Evolutionary conservation across 2,113 vertebrate species (phyloP), one percentile per base, ranked within the genome.

Genomic region (Opisthocomus hoazin): DNA sequence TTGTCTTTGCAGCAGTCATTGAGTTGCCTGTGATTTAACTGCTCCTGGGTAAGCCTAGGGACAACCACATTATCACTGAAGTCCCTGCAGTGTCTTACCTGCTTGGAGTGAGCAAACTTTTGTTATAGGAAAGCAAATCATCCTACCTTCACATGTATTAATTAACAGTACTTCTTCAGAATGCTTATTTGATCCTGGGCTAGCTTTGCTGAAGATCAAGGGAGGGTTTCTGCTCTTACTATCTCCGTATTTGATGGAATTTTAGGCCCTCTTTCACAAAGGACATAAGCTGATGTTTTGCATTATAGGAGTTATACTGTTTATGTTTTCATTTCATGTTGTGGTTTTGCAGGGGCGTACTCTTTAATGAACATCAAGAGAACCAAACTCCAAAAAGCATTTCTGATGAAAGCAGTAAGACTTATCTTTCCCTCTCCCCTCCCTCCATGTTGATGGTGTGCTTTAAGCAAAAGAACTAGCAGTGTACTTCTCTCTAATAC

Each of bases 31-130:
- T 18, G 56, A 37, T 77, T 91, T 87, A 81, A 66, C 70, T 78
- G 54, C 68, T 95, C 60, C 45, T 63, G 50, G 53, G 15, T 57
- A 17, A 87, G 45, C 29, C 61, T n/a, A 56, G 86, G 57, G 53
- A 12, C 6, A 15, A 4, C 27, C 1, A 0, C 5, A 2, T 45
- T 66, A n/a, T 32, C 48, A 51, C 13, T 60, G 70, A 51, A 64
- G 30, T 43, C 58, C 43, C 36, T 79, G 61, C 37, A 48, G 51
- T 3, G 5, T 82, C n/a, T 92, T 70, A 63, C 37, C 15, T 88
- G 23, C 66, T 48, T 48, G 21, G 26, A 43, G 13, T 36, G 34
- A 74, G 32, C 29, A 46, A 61, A 53, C 39, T 73, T 83, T 10
- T 36, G 36, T 65, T 80, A 41, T 1, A 22, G 16, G 50, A 20